Conservation (phyloP, 2,113 vertebrate species). For the Hystrix brachyura region DNA sequence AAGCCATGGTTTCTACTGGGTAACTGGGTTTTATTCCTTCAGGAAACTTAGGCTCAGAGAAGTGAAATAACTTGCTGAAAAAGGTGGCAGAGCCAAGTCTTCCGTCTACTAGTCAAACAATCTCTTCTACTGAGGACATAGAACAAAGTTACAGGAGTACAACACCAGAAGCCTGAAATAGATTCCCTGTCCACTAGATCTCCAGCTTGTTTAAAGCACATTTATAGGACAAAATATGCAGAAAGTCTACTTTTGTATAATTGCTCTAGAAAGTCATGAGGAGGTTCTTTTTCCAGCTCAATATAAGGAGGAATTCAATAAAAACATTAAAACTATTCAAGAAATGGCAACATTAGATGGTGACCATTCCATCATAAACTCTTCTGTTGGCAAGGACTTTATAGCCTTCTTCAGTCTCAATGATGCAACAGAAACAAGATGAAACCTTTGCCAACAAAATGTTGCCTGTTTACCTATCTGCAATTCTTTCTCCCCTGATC, state of each 20-base stretch:
- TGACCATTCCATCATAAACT: neutral
- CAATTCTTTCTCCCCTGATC: neutral
- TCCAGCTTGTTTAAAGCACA: neutral
- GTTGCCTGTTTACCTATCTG: neutral
- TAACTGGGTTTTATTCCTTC: neutral
- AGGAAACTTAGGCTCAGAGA: neutral
- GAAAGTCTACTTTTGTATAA: neutral
- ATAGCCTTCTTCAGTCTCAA: neutral
- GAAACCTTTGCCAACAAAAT: neutral
- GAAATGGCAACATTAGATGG: neutral
- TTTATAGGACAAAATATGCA: neutral
- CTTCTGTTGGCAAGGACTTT: neutral
- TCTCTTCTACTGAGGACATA: neutral
- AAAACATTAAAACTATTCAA: neutral
- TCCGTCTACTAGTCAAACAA: neutral
- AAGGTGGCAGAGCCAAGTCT: neutral
- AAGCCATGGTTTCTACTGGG: neutral
- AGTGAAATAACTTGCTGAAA: neutral
- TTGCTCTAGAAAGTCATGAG: neutral
- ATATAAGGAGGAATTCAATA: neutral
- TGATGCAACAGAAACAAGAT: neutral
- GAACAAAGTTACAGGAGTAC: neutral
- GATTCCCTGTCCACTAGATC: neutral
- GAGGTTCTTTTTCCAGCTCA: neutral
- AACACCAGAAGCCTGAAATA: neutral